Evolutionary conservation across 2,888 invertebrate species (phyloP).

Genomic region (Hirtodrosophila confusa): DNA sequence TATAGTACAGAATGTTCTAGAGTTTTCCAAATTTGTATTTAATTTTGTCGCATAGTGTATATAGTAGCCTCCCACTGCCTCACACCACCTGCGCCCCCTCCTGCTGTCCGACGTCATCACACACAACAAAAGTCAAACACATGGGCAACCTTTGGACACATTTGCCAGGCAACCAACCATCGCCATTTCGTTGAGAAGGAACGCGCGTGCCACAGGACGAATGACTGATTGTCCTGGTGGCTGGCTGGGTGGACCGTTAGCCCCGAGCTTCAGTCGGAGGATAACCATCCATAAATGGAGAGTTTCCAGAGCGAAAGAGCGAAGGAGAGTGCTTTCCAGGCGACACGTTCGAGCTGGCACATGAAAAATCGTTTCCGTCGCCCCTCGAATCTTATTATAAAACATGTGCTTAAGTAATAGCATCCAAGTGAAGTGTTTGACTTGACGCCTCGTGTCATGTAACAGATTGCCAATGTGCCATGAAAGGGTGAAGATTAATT

Average conservation of each 20-base stretch:
- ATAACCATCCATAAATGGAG: slow-evolving; percentile 56
- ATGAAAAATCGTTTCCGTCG: slow-evolving; percentile 70
- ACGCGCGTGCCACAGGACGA: slow-evolving; percentile 40
- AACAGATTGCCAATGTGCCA: slow-evolving; percentile 71
- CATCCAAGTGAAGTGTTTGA: slow-evolving; percentile 67
- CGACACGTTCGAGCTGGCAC: slow-evolving; percentile 73
- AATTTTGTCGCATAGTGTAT: too few species aligned
- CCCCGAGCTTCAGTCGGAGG: slow-evolving; percentile 23
- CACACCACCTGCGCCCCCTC: too few species aligned
- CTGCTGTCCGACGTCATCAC: slow-evolving; percentile 1
- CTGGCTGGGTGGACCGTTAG: slow-evolving; percentile 13
- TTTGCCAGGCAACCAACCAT: slow-evolving; percentile 26
- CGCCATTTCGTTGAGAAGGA: slow-evolving; percentile 9
- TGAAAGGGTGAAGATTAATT: slow-evolving; percentile 62
- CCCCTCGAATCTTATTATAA: slow-evolving; percentile 70
- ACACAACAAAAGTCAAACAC: slow-evolving; percentile 60
- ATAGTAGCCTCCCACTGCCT: too few species aligned
- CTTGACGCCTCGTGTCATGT: slow-evolving; percentile 66
- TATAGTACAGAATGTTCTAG: too few species aligned
- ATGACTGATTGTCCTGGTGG: slow-evolving; percentile 58
- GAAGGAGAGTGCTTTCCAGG: slow-evolving; percentile 12
- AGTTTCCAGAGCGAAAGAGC: neutral
- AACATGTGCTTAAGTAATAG: slow-evolving; percentile 80
- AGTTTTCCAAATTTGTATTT: too few species aligned
- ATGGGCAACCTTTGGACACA: slow-evolving; percentile 57